Percentiles rank a stretch among this genome's conserved stretches.
Conservation (phyloP, 2,888 invertebrate species). For the Sclerodermus sp. region DNA sequence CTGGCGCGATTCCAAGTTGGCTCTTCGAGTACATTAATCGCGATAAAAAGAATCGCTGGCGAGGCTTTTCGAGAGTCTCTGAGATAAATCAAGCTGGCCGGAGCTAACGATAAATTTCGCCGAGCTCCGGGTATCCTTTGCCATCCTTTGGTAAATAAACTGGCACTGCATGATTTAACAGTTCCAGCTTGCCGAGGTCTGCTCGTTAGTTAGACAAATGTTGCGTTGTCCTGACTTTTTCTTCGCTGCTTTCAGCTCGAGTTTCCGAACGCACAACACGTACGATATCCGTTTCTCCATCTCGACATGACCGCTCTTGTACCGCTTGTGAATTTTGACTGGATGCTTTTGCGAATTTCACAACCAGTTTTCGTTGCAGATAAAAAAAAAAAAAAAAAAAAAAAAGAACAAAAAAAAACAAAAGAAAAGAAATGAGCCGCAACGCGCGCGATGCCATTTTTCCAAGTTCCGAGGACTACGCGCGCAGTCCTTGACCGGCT, state of each 20-base stretch:
- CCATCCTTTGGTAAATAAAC: constrained; percentile 32
- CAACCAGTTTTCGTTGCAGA: too few relatives aligned
- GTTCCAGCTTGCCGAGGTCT: constrained; percentile 18
- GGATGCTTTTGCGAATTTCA: too few relatives aligned
- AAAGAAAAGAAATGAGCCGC: too few relatives aligned
- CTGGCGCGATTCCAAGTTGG: background rate
- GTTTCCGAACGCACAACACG: too few relatives aligned
- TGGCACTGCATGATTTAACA: constrained; percentile 33
- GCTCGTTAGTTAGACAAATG: constrained; percentile 31
- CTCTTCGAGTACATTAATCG: background rate
- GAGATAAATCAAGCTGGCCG: constrained; percentile 26
- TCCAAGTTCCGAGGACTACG: too few relatives aligned
- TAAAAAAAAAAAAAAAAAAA: too few relatives aligned
- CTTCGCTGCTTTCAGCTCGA: background rate
- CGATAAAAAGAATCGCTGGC: background rate
- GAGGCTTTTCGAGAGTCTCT: constrained; percentile 17
- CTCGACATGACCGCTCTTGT: too few relatives aligned
- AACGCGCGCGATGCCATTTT: too few relatives aligned
- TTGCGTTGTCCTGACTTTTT: constrained; percentile 12
- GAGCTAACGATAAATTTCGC: constrained; percentile 28
- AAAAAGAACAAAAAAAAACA: too few relatives aligned
- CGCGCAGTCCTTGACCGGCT: too few relatives aligned
- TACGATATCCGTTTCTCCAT: too few relatives aligned
- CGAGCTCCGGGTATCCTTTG: constrained; percentile 15
- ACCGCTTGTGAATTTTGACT: too few relatives aligned